Evolutionary conservation across 2,113 vertebrate species (phyloP), one percentile per base, ranked within the genome.

Genomic region (Microtus montanus): DNA sequence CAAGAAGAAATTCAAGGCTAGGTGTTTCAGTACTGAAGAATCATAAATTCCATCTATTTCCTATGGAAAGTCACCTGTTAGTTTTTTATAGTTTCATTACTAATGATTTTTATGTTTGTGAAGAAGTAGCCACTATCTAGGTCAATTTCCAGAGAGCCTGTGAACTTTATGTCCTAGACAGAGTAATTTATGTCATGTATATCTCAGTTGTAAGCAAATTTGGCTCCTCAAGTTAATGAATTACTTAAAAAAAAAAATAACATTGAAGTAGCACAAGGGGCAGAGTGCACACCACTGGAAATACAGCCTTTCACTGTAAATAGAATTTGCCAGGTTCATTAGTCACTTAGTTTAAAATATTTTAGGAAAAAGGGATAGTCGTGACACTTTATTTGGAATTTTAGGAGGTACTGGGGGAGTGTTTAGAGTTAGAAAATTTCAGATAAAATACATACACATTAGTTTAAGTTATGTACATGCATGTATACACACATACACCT

Each of bases 31-130:
- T 87, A 63, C 66, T 66, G 82, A 2, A 91, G 64, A 30, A 44
- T 90, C 24, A 91, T 89, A 86, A 93, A 93, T 89, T 82, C 47
- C 79, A 35, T n/a, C 30, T 38, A 82, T 71, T 74, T 63, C 22
- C 11, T 90, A 7, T 74, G 61, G 74, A 91, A 20, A 66, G 2
- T 1, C 24, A 35, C 47, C 4, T 70, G 30, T 79, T 86, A 7
- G 58, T 2, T 89, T 90, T 52, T 85, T 83, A 1, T 68, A 68
- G 92, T 1, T 11, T 61, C 54, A 2, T 35, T 78, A 78, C 20
- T 28, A 83, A 75, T 92, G 58, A 54, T 9, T 88, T 90, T 20
- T 79, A 26, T 75, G 9, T 24, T 58, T 8, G 1, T 83, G 28
- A 94, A 77, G 73, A 77, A 80, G 74, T 80, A 58, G 1, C 19